Evolutionary conservation across 1,140 invertebrate species (phyloP).

Genomic region (Schlechtendalia chinensis): DNA sequence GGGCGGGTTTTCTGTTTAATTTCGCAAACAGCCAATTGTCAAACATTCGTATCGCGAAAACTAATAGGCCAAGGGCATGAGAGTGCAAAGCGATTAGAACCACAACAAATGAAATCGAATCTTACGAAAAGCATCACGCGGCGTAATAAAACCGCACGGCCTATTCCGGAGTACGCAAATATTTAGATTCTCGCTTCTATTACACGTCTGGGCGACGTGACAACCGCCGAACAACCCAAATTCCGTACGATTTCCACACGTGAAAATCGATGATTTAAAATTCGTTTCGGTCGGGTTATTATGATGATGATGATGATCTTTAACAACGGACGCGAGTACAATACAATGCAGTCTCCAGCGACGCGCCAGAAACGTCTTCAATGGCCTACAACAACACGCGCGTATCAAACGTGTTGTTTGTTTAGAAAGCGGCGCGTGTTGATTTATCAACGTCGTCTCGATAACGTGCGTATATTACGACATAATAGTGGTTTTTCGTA

Average conservation of each 20-base stretch:
- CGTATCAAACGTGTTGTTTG: not conserved
- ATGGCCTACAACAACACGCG: not conserved
- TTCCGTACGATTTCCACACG: slow-evolving; percentile 23
- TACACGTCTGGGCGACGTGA: too few species aligned
- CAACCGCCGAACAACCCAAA: not conserved
- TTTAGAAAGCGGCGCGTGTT: not conserved
- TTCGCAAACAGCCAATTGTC: too few species aligned
- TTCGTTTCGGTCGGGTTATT: slow-evolving; percentile 21
- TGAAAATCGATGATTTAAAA: slow-evolving; percentile 38
- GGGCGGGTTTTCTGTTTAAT: too few species aligned
- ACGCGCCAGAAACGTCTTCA: not conserved
- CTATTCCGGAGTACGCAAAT: not conserved
- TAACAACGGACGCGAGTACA: slow-evolving; percentile 7
- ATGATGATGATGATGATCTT: slow-evolving; percentile 10
- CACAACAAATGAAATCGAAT: too few species aligned
- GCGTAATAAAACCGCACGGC: too few species aligned
- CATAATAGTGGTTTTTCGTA: too few species aligned
- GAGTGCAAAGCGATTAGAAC: too few species aligned
- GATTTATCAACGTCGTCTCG: slow-evolving; percentile 7
- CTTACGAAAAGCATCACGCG: too few species aligned
- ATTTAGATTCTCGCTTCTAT: slow-evolving; percentile 18
- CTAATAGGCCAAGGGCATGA: too few species aligned
- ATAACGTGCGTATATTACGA: too few species aligned
- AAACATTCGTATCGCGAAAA: too few species aligned
- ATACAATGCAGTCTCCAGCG: not conserved